These are phyloP conservation scores for Ailuropoda melanoleuca DNA, from an alignment of 2,113 vertebrate species.

Conservation along the genomic window DNA sequence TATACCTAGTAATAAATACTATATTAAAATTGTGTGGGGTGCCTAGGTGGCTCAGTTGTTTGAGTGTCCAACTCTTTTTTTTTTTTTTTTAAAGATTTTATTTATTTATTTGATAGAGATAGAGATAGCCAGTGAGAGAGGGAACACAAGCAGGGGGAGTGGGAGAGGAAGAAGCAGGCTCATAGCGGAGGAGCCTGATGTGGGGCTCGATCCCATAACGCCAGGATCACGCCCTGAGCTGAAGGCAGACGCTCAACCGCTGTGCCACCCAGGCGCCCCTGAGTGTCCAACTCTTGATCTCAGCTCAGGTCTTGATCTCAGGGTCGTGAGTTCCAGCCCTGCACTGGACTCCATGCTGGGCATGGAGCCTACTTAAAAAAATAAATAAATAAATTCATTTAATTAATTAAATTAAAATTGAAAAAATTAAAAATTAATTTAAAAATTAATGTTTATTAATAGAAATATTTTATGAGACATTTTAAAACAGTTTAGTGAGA, in stretches of 20 bases:
- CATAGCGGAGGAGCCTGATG: no score
- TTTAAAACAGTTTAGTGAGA: constrained; percentile 4
- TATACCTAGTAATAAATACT: constrained; percentile 12
- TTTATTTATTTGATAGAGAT: no score
- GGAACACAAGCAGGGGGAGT: no score
- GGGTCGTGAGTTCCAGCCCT: not conserved
- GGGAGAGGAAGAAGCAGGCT: no score
- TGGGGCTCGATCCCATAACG: no score
- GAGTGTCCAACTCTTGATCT: not conserved
- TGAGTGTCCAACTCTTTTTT: not conserved
- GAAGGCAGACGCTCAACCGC: no score
- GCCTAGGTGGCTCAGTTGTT: not conserved
- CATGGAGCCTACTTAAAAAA: not conserved
- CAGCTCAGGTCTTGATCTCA: not conserved
- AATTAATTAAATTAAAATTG: constrained; percentile 25
- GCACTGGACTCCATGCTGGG: not conserved
- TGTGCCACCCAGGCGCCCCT: no score
- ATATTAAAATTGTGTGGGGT: not conserved
- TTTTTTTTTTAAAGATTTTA: no score
- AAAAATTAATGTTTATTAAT: not conserved
- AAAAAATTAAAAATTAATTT: not conserved
- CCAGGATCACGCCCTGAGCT: no score
- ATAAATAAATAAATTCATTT: not conserved
- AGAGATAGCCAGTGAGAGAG: no score
- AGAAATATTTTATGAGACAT: constrained; percentile 35